Evolutionary conservation across 2,888 invertebrate species (phyloP).

Genomic region (Sinopyrophorus schimmeli): DNA sequence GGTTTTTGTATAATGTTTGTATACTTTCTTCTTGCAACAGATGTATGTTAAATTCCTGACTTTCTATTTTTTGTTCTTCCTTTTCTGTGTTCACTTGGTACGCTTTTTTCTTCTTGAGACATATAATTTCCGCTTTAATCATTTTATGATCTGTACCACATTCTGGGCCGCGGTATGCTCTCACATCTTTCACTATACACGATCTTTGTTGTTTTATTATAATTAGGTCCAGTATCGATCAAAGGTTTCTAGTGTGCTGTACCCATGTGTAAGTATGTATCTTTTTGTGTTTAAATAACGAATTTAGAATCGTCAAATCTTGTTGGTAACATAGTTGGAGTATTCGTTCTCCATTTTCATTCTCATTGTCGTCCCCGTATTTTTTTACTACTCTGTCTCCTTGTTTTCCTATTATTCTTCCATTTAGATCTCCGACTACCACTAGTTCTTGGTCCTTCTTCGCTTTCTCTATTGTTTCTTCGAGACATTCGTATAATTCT

Average conservation of each 20-base stretch:
- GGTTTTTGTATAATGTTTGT: too few relatives aligned
- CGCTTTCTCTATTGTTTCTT: constrained; percentile 2
- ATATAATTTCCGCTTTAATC: too few relatives aligned
- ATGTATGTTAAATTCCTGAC: background rate
- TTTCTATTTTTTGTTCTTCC: background rate
- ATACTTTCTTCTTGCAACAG: constrained; percentile 1
- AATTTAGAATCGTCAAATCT: constrained; percentile 1
- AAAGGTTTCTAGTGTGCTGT: constrained; percentile 2
- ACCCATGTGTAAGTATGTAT: constrained; percentile 2
- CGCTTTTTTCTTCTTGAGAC: too few relatives aligned
- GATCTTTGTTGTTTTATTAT: constrained; percentile 3
- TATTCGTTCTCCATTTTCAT: constrained; percentile 2
- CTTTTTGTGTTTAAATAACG: constrained; percentile 1
- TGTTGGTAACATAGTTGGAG: constrained; percentile 4
- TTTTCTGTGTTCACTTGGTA: too few relatives aligned
- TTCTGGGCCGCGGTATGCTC: too few relatives aligned
- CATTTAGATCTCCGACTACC: constrained; percentile 4
- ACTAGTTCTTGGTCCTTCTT: constrained; percentile 4
- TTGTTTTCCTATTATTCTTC: constrained; percentile 3
- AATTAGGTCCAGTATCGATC: too few relatives aligned
- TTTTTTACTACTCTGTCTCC: constrained; percentile 2
- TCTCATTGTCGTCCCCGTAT: too few relatives aligned
- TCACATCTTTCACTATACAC: constrained; percentile 1
- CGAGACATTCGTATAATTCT: constrained; percentile 1
- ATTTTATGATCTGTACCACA: constrained; percentile 1